A percentile compares a stretch with the other conserved stretches of the same genome.
These are phyloP conservation scores for Dexiosoma caninum DNA, from an alignment of 2,888 invertebrate genomes.

Conservation along the genomic window DNA sequence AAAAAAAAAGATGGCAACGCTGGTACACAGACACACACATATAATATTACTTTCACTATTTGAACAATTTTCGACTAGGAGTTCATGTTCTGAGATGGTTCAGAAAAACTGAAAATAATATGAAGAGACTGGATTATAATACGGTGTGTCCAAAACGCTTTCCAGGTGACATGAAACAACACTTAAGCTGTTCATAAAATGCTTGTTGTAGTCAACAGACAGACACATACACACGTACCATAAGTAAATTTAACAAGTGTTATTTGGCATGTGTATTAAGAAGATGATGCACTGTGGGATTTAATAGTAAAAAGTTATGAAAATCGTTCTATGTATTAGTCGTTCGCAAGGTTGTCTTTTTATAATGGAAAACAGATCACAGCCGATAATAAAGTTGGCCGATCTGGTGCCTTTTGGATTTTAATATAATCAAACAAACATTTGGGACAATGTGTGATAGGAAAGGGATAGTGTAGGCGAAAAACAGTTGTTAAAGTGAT, in stretches of 20 bases:
- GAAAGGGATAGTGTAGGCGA: no score
- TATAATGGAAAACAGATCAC: no score
- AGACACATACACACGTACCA: slow-evolving; percentile 65
- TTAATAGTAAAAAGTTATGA: no score
- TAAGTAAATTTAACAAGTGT: slow-evolving; percentile 44
- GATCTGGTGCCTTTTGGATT: no score
- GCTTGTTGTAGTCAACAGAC: slow-evolving; percentile 23
- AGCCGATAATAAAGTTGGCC: no score
- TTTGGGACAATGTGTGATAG: no score
- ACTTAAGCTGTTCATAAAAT: slow-evolving; percentile 72
- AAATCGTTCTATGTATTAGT: no score
- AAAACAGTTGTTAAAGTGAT: no score
- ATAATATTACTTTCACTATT: slow-evolving; percentile 5
- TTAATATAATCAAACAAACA: no score
- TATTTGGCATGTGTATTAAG: background rate
- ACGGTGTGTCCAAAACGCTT: slow-evolving; percentile 78
- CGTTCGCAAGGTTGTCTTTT: no score
- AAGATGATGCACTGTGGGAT: slow-evolving; percentile 15
- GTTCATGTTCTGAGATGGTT: slow-evolving; percentile 40
- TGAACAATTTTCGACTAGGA: slow-evolving; percentile 9
- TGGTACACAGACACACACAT: background rate
- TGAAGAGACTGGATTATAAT: slow-evolving; percentile 71
- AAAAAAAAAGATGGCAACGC: no score
- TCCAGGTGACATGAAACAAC: slow-evolving; percentile 79
- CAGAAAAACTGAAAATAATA: background rate